Evolutionary conservation across 2,888 invertebrate genomes (phyloP), one percentile per base, ranked within the genome.

Genomic region (Himalopsyche kuldschensis): DNA sequence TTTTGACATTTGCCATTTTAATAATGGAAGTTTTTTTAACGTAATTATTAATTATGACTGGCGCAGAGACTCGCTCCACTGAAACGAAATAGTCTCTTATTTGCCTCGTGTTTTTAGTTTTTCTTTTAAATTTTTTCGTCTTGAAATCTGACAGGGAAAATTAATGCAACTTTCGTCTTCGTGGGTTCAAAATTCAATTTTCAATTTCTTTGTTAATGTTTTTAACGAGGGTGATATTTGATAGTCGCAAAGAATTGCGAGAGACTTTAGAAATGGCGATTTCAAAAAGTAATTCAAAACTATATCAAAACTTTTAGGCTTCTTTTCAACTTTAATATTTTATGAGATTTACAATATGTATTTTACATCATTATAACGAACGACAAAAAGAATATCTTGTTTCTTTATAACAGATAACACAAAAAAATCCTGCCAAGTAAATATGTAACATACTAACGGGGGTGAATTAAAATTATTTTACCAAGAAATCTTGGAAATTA

Each of bases 1-100:
- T 80, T 75, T 30, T 75, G 80, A 47, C 80, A 80, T 69, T 80
- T 27, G 78, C 55, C 55, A 55, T 55, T 55, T 55, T 55, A 55
- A 55, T 55, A 55, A 55, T 55, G 20, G 55, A 55, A 55, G 55
- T 55, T 55, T 55, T 55, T 55, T 55, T 55, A 20, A 55, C 55
- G 55, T 55, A 55, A 55, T 55, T 55, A 55, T 55, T 55, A 55
- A 55, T 55, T 55, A 55, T 55, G 55, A 55, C 55, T 55, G 55
- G 55, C 55, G 55, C 55, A 55, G 55, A 55, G 55, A 55, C 55
- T 55, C 55, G 55, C 20, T 55, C 55, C 55, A 15, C 55, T 55
- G 55, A 20, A 55, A 55, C 55, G 55, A 55, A 55, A 55, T 24
- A 55, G 55, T 55, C 20, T 55, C 55, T 55, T 55, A 55, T 55